Conservation (phyloP, 2,888 invertebrate genomes). For the Pollenia amentaria region DNA sequence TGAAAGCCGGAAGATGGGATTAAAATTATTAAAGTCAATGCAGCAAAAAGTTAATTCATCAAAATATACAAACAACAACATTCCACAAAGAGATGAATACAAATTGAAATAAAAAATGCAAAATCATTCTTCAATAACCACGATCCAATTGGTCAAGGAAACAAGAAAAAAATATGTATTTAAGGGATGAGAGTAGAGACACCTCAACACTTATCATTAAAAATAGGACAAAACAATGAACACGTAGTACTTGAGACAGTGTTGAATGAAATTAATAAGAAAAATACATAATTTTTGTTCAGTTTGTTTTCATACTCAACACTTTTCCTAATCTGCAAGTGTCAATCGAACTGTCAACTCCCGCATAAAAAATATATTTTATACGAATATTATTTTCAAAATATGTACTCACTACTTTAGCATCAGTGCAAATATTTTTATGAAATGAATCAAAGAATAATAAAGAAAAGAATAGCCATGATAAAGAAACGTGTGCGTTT, state of each 20-base stretch:
- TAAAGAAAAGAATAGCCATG: not conserved
- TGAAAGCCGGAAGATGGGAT: constrained; percentile 74
- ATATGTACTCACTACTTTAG: not conserved
- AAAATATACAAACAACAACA: constrained; percentile 70
- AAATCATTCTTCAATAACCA: constrained; percentile 56
- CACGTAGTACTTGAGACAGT: constrained; percentile 70
- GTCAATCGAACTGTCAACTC: constrained; percentile 80
- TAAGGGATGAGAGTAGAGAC: constrained; percentile 59
- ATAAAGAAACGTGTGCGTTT: constrained; percentile 72
- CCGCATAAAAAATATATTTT: constrained; percentile 62
- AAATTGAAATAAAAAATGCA: constrained; percentile 42
- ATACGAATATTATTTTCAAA: constrained; percentile 19
- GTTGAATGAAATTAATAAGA: constrained; percentile 81
- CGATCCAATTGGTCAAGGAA: constrained; percentile 62
- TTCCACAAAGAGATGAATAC: not conserved
- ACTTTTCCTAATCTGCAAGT: constrained; percentile 82
- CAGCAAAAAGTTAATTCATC: constrained; percentile 82
- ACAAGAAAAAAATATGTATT: constrained; percentile 5
- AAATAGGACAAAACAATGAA: constrained; percentile 45
- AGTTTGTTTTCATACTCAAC: constrained; percentile 76
- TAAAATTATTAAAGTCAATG: constrained; percentile 80
- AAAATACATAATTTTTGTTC: constrained; percentile 75
- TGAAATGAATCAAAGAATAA: constrained; percentile 23
- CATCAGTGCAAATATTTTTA: constrained; percentile 16
- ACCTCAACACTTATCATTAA: not conserved